phyloP scores from a whole-genome alignment of 1,140 invertebrate genomes.

The Saccostrea glomerata region DNA sequence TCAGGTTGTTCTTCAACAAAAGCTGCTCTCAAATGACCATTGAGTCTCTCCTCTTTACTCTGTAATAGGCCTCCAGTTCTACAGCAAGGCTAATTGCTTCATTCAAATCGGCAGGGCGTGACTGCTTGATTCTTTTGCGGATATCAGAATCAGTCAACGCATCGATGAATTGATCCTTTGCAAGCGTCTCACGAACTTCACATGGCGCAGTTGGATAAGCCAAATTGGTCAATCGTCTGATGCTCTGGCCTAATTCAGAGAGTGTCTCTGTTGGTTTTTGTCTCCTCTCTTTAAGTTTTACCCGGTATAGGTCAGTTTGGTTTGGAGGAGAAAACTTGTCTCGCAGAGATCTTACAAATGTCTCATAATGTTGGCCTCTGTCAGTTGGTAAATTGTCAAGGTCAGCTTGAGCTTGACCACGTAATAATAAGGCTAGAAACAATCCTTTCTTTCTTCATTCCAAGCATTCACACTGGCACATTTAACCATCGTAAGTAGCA shows the following conservation, averaged over 20 bases:
- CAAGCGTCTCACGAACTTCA: conserved; percentile 10
- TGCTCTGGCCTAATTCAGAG: conserved; percentile 29
- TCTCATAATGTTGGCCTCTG: not conserved
- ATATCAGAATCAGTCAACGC: not conserved
- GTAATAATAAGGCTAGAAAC: not conserved
- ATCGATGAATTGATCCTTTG: conserved; percentile 26
- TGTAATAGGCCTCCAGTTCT: not conserved
- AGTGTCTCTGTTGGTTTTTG: conserved; percentile 20
- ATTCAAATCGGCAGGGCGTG: not conserved
- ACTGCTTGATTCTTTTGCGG: not conserved
- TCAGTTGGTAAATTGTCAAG: not conserved
- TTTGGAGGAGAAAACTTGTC: conserved; percentile 45
- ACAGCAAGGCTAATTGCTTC: conserved; percentile 2
- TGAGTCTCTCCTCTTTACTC: too few species aligned
- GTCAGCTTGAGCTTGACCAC: conserved; percentile 12
- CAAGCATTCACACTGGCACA: conserved; percentile 33
- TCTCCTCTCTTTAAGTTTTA: conserved; percentile 39
- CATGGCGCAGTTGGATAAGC: not conserved
- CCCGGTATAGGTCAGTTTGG: conserved; percentile 49
- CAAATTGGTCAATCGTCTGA: conserved; percentile 28
- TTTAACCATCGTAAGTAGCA: conserved; percentile 25
- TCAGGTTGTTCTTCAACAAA: too few species aligned
- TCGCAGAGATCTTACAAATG: conserved; percentile 6
- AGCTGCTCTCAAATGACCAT: too few species aligned
- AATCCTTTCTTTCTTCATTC: conserved; percentile 38